phyloP scores from a whole-genome alignment of 1,140 invertebrate species.

The Drosophila gunungcola region DNA sequence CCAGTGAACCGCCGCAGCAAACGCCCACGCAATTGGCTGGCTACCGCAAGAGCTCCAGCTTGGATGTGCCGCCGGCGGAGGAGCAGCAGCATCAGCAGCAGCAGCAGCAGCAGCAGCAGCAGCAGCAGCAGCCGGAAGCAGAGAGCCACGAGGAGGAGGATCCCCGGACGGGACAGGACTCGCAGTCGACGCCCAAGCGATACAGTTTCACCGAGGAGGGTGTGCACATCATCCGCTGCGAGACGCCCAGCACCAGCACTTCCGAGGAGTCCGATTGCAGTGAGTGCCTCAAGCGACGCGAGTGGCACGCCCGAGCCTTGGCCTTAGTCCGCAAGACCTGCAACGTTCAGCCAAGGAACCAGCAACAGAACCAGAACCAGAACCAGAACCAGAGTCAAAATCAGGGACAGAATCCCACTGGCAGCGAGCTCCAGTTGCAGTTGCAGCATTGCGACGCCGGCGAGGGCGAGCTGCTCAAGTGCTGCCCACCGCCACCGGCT shows the following conservation, averaged over 20 bases:
- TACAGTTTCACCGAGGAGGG: constrained; percentile 89
- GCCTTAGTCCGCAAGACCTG: constrained; percentile 81
- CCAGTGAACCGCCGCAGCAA: constrained; percentile 76
- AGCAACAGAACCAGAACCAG: constrained; percentile 14
- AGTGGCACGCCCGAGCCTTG: constrained; percentile 83
- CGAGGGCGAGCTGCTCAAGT: constrained; percentile 82
- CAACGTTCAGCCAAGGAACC: constrained; percentile 83
- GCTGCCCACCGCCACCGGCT: constrained; percentile 71
- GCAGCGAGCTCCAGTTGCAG: constrained; percentile 62
- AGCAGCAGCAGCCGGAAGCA: constrained; percentile 24
- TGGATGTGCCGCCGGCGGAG: constrained; percentile 87
- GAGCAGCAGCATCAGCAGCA: constrained; percentile 32
- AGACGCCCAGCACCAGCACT: constrained; percentile 81
- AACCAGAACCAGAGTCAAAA: neutral
- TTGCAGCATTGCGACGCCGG: constrained; percentile 73
- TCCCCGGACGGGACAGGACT: constrained; percentile 11
- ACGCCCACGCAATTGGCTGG: constrained; percentile 40
- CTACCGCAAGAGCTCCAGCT: constrained; percentile 88
- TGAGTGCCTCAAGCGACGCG: constrained; percentile 82
- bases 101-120: constrained; percentile 30
- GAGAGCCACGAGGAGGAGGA: constrained; percentile 24
- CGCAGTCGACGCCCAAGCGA: constrained; percentile 86
- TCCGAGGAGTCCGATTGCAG: constrained; percentile 84
- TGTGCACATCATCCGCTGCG: constrained; percentile 85
- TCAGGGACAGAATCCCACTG: constrained; percentile 25